Conservation (phyloP, 2,888 invertebrate species). For the Petrophora chlorosata region DNA sequence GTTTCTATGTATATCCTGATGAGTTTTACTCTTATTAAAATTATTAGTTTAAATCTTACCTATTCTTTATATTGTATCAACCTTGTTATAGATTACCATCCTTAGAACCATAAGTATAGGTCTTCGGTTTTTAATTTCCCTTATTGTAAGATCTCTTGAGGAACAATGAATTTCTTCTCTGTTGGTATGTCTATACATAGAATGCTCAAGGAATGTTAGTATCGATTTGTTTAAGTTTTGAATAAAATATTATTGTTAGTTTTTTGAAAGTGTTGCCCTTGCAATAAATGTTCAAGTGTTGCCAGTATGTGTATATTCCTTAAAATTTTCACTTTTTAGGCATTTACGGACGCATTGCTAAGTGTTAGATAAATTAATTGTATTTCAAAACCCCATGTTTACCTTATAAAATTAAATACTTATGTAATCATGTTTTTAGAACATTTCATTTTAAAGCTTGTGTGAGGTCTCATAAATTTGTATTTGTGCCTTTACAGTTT, state of each 20-base stretch:
- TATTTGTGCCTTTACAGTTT: constrained; percentile 64
- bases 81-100: constrained; percentile 48
- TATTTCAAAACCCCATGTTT: constrained; percentile 31
- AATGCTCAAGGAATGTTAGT: constrained; percentile 73
- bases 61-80: no score
- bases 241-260: constrained; percentile 26
- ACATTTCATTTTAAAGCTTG: constrained; percentile 40
- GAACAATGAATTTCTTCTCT: constrained; percentile 66
- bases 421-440: constrained; percentile 48
- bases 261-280: constrained; percentile 32
- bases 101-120: constrained; percentile 49
- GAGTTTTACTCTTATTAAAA: constrained; percentile 43
- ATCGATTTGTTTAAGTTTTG: constrained; percentile 32
- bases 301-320: constrained; percentile 24
- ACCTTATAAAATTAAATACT: constrained; percentile 22
- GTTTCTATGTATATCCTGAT: constrained; percentile 53
- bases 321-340: constrained; percentile 13
- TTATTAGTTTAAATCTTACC: constrained; percentile 56
- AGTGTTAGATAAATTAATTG: constrained; percentile 8
- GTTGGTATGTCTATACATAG: constrained; percentile 39
- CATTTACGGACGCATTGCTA: constrained; percentile 34
- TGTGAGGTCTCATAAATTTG: constrained; percentile 36
- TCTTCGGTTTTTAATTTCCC: constrained; percentile 45
- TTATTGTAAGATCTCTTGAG: constrained; percentile 58
- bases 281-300: constrained; percentile 22